Evolutionary conservation across 2,888 invertebrate genomes (phyloP).

Genomic region (Epinotia nisella): DNA sequence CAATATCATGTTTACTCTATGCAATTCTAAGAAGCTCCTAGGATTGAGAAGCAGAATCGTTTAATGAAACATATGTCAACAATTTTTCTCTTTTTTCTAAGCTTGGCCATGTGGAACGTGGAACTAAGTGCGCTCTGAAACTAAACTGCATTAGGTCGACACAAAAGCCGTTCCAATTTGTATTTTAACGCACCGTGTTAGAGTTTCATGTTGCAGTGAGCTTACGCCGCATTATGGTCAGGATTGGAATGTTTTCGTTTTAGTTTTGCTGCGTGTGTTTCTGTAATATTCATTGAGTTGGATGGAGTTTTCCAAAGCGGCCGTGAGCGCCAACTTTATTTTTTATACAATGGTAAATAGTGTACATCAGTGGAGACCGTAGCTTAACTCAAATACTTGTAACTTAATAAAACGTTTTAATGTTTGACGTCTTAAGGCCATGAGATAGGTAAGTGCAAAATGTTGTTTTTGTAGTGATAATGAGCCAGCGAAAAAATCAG

Average conservation of each 20-base stretch:
- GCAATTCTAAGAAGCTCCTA: neutral
- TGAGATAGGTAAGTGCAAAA: no score
- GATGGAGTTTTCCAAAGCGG: neutral
- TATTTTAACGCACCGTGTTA: neutral
- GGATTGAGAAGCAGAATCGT: neutral
- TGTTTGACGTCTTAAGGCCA: no score
- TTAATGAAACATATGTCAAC: neutral
- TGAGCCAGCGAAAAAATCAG: no score
- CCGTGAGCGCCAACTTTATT: no score
- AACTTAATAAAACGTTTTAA: no score
- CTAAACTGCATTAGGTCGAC: neutral
- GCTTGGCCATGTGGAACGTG: neutral
- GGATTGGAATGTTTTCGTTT: slow-evolving; percentile 2
- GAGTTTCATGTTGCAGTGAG: neutral
- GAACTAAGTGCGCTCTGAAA: neutral
- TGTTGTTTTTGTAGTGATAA: no score
- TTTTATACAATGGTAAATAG: neutral
- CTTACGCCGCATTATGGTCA: neutral
- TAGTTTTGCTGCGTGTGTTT: neutral
- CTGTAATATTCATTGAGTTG: slow-evolving; percentile 3
- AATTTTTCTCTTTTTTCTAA: neutral
- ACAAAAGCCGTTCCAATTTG: neutral
- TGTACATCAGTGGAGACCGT: neutral
- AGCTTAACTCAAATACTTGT: neutral
- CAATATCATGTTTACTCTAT: no score